phyloP scores from a whole-genome alignment of 2,888 invertebrate species.

The Dioctria linearis region DNA sequence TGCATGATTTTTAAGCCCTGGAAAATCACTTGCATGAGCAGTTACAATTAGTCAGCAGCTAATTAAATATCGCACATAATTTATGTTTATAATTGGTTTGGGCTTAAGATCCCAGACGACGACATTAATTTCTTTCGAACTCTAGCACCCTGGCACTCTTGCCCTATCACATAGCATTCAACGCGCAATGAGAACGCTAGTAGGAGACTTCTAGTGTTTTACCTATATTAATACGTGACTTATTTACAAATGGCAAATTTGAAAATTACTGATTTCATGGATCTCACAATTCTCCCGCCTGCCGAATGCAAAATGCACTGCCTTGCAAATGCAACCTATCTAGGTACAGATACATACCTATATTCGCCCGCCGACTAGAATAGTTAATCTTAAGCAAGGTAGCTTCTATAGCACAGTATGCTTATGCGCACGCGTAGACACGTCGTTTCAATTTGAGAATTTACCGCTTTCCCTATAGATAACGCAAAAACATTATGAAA shows the following conservation, averaged over 20 bases:
- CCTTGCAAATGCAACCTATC: slow-evolving; percentile 4
- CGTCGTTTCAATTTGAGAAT: slow-evolving; percentile 49
- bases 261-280: slow-evolving; percentile 43
- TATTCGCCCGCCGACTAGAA: slow-evolving; percentile 12
- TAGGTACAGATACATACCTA: not conserved
- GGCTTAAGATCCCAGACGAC: too few relatives aligned
- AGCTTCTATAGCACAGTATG: slow-evolving; percentile 10
- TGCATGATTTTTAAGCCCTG: too few relatives aligned
- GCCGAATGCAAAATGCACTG: not conserved
- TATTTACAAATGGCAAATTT: slow-evolving; percentile 34
- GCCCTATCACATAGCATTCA: slow-evolving; percentile 28
- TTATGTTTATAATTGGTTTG: too few relatives aligned
- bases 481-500: slow-evolving; percentile 22
- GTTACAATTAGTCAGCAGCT: too few relatives aligned
- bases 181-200: slow-evolving; percentile 7
- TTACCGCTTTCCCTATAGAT: slow-evolving; percentile 52
- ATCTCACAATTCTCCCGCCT: not conserved
- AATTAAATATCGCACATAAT: too few relatives aligned
- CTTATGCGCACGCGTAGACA: slow-evolving; percentile 43
- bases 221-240: slow-evolving; percentile 28
- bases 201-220: slow-evolving; percentile 40
- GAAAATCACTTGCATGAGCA: too few relatives aligned
- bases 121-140: too few relatives aligned
- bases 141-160: not conserved
- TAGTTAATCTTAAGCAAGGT: slow-evolving; percentile 4